Base-by-base conservation (phyloP, 2,113 vertebrate species). In the Hepsetus odoe region DNA sequence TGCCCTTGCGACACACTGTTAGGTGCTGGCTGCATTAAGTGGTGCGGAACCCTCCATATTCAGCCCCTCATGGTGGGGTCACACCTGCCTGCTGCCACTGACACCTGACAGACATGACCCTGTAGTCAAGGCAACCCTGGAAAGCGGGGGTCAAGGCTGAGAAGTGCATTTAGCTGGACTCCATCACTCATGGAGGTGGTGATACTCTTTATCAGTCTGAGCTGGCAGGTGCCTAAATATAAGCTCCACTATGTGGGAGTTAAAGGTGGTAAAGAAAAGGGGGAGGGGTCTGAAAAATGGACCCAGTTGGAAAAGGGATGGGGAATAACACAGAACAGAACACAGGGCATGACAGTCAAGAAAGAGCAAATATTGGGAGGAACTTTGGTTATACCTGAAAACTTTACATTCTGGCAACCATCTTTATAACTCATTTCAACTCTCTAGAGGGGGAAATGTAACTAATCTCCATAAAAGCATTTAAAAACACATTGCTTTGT, bases 401-500 rank as follows among this genome's bases (percentile, higher is more conserved):
- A 28, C 30, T 22, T 12, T 58, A 56, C 14, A 10, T 10, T 13
- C 5, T 67, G 32, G 18, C 1, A 4, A 6, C 14, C 8, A 76
- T 14, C 40, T 22, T 4, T 1, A 42, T 64, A 18, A 51, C 12
- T 28, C 65, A 1, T 14, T 62, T 67, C 26, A 58, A 22, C 46
- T 32, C 32, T 24, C 10, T 59, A 20, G 51, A 53, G 38, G 32
- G 18, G 32, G 30, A 66, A 26, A 40, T 38, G 13, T 38, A 71
- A 26, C 46, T n/a, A 35, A 61, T 51, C 46, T 59, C 33, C 13
- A 26, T 46, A 14, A 77, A 13, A 18, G 62, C 16, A 67, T 44
- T 65, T 67, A 49, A 67, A 81, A 80, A 85, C 62, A 76, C 71
- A 81, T 82, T 85, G 83, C 78, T 84, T 86, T 84, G 80, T 70